phyloP scores from a whole-genome alignment of 2,888 invertebrate species.

The Mesorhabditis belari region DNA sequence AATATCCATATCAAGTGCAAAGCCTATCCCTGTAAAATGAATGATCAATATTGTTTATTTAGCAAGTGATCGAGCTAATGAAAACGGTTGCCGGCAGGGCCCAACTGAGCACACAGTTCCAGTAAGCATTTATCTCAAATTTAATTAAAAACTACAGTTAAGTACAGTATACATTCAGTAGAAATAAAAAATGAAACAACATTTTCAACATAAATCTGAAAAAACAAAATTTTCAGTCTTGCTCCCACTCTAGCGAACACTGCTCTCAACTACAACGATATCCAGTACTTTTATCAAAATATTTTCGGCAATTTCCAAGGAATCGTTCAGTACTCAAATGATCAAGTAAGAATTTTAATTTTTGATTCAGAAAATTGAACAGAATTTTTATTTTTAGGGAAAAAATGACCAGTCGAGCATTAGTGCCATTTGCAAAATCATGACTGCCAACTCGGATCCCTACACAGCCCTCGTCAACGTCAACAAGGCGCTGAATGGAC shows the following conservation, averaged over 20 bases:
- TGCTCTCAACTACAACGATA: slow-evolving; percentile 53
- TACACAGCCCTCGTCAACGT: neutral
- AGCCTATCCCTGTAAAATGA: too few relatives aligned
- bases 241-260: slow-evolving; percentile 9
- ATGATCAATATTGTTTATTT: too few relatives aligned
- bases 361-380: too few relatives aligned
- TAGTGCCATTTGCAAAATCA: neutral
- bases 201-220: too few relatives aligned
- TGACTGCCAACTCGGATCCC: neutral
- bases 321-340: slow-evolving; percentile 79
- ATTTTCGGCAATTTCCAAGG: slow-evolving; percentile 79
- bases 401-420: neutral
- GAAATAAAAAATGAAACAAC: too few relatives aligned
- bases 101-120: too few relatives aligned
- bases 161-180: too few relatives aligned
- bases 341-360: neutral
- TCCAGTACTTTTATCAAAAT: slow-evolving; percentile 72
- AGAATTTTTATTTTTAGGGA: neutral
- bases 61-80: too few relatives aligned
- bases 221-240: slow-evolving; percentile 14
- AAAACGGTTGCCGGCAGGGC: too few relatives aligned
- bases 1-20: too few relatives aligned
- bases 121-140: too few relatives aligned
- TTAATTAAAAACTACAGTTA: too few relatives aligned
- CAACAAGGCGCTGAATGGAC: neutral